Conservation (phyloP, 2,797 vertebrate species). For the Cynodonichthys magdalenae region DNA sequence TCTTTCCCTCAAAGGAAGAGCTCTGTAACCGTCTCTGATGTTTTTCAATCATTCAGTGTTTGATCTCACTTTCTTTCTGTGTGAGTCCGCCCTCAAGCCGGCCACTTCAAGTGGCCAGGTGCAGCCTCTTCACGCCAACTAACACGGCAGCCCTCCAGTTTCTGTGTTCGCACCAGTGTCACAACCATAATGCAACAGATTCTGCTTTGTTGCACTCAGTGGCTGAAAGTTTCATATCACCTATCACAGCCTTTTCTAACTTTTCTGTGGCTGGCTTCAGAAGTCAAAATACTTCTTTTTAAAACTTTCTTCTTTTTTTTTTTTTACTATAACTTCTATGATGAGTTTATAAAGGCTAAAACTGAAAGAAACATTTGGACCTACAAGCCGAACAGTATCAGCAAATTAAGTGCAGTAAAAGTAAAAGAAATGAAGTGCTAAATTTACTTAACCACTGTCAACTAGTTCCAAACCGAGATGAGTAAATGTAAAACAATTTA, state of each 20-base stretch:
- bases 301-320: background rate
- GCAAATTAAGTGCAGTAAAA: no score
- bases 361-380: no score
- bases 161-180: constrained; percentile 29
- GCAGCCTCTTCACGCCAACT: constrained; percentile 54
- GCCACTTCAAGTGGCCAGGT: constrained; percentile 65
- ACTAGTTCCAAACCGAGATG: no score
- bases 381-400: background rate
- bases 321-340: no score
- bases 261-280: background rate
- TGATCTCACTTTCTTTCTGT: constrained; percentile 54
- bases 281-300: background rate
- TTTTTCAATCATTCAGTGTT: constrained; percentile 55
- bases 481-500: no score
- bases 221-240: constrained; percentile 45
- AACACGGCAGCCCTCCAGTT: constrained; percentile 50
- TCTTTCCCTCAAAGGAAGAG: constrained; percentile 27
- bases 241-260: constrained; percentile 19
- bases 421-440: no score
- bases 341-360: background rate
- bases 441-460: no score
- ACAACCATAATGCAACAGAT: constrained; percentile 51
- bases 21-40: constrained; percentile 42
- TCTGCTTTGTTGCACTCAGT: constrained; percentile 43
- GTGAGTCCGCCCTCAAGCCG: constrained; percentile 29